Evolutionary conservation across 2,113 vertebrate genomes (phyloP).

Genomic region (Ancistrus triradiatus): DNA sequence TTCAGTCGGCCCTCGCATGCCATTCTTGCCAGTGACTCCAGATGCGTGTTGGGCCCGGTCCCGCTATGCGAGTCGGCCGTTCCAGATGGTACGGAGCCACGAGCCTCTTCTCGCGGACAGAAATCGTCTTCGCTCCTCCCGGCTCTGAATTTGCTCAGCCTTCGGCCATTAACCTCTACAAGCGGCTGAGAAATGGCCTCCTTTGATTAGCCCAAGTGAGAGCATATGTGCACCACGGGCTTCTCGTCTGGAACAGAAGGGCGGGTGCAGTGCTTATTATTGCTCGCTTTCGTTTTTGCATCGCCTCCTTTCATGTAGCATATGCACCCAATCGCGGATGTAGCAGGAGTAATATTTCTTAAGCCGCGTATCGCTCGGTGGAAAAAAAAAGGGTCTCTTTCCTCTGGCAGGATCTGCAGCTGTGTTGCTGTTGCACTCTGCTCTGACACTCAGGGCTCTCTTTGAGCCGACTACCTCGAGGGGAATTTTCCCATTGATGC

Average conservation of each 20-base stretch:
- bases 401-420: conserved; percentile 21
- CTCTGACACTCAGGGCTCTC: background rate
- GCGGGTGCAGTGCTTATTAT: conserved; percentile 9
- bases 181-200: conserved; percentile 35
- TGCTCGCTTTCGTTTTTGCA: conserved; percentile 7
- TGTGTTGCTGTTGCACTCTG: background rate
- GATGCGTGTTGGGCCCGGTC: conserved; percentile 33
- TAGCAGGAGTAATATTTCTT: conserved; percentile 12
- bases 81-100: conserved; percentile 36
- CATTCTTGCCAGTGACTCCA: conserved; percentile 33
- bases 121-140: conserved; percentile 9
- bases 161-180: conserved; percentile 37
- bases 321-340: conserved; percentile 18
- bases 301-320: conserved; percentile 1
- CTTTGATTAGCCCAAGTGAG: conserved; percentile 33
- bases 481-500: conserved; percentile 7
- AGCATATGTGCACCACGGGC: conserved; percentile 29
- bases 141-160: background rate
- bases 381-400: background rate
- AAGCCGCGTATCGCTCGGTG: background rate
- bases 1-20: conserved; percentile 38
- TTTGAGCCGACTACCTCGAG: background rate
- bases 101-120: conserved; percentile 30
- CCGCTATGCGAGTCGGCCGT: conserved; percentile 13
- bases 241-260: conserved; percentile 20